These are phyloP conservation scores for Volucella inflata DNA, from an alignment of 2,888 invertebrate species.

Conservation along the genomic window DNA sequence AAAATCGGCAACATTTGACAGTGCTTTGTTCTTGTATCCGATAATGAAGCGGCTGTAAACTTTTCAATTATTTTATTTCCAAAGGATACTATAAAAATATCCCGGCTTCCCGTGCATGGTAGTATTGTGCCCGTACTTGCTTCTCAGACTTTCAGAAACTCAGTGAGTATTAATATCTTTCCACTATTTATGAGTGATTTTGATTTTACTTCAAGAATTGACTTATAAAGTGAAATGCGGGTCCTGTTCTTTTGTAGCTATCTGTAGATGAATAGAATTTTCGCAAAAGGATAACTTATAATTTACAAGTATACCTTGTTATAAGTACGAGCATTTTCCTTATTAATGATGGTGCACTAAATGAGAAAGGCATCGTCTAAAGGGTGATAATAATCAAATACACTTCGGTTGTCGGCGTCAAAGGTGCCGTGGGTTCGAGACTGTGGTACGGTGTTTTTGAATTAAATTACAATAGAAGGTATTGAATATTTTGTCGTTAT, in stretches of 20 bases:
- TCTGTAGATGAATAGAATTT: neutral
- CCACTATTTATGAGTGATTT: neutral
- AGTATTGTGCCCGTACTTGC: too few relatives aligned
- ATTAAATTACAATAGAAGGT: conserved; percentile 40
- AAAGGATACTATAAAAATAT: conserved; percentile 31
- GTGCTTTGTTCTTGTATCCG: too few relatives aligned
- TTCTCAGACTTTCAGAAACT: neutral
- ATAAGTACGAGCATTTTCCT: neutral
- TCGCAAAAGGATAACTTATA: conserved; percentile 1
- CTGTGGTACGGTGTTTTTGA: conserved; percentile 23
- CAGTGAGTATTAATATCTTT: conserved; percentile 30
- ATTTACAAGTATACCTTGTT: neutral
- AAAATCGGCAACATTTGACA: too few relatives aligned
- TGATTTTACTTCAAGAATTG: neutral
- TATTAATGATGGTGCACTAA: conserved; percentile 25
- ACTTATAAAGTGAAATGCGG: conserved; percentile 2
- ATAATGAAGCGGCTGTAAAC: too few relatives aligned
- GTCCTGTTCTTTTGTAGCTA: neutral
- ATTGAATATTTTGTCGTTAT: neutral
- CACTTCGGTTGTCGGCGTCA: conserved; percentile 43
- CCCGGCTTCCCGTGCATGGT: too few relatives aligned
- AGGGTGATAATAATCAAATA: conserved; percentile 55
- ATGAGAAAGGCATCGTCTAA: neutral
- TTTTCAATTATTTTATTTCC: too few relatives aligned
- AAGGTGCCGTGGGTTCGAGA: neutral